Percentiles rank a stretch among this genome's conserved stretches.
These are phyloP conservation scores for Zoanthus sociatus DNA, from an alignment of 92 coral and sea anemone species.

Conservation along the genomic window DNA sequence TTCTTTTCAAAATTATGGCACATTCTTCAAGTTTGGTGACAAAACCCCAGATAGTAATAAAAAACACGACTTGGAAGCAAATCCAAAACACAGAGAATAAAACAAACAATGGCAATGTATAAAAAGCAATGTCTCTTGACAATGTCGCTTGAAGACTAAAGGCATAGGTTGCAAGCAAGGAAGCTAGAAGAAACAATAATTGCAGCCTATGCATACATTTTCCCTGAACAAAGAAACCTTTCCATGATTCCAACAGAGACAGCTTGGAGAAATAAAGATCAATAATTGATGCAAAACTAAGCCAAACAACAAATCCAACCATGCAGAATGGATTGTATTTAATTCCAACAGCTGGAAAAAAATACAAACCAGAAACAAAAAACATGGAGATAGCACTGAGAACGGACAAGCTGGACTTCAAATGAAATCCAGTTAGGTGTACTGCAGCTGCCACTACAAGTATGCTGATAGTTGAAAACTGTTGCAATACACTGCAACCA, in stretches of 20 bases:
- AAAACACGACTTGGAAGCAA: slow-evolving; percentile 86
- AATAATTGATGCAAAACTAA: slow-evolving; percentile 80
- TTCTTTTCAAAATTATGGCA: slow-evolving; percentile 68
- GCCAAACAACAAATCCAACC: slow-evolving; percentile 79
- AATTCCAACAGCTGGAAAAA: slow-evolving; percentile 87
- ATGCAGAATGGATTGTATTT: slow-evolving; percentile 95
- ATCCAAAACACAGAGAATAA: slow-evolving; percentile 81
- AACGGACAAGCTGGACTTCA: slow-evolving; percentile 89
- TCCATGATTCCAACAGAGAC: slow-evolving; percentile 92
- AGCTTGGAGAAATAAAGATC: slow-evolving; percentile 92
- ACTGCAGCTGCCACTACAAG: slow-evolving; percentile 75
- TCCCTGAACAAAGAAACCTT: slow-evolving; percentile 78
- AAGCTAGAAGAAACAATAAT: slow-evolving; percentile 61
- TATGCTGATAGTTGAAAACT: slow-evolving; percentile 75
- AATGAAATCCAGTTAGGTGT: slow-evolving; percentile 86
- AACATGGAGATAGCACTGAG: slow-evolving; percentile 77
- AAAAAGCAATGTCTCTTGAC: slow-evolving; percentile 70
- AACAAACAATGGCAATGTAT: slow-evolving; percentile 81
- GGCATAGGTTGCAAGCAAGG: slow-evolving; percentile 64
- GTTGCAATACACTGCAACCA: slow-evolving; percentile 84
- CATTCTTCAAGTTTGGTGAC: slow-evolving; percentile 94
- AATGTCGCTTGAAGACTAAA: slow-evolving; percentile 78
- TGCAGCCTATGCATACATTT: slow-evolving; percentile 79
- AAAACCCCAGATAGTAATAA: slow-evolving; percentile 95
- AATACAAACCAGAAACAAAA: slow-evolving; percentile 76